A percentile compares a stretch with the other conserved stretches of the same genome.
Conservation (phyloP, 2,797 vertebrate genomes). For the Mallotus villosus region DNA sequence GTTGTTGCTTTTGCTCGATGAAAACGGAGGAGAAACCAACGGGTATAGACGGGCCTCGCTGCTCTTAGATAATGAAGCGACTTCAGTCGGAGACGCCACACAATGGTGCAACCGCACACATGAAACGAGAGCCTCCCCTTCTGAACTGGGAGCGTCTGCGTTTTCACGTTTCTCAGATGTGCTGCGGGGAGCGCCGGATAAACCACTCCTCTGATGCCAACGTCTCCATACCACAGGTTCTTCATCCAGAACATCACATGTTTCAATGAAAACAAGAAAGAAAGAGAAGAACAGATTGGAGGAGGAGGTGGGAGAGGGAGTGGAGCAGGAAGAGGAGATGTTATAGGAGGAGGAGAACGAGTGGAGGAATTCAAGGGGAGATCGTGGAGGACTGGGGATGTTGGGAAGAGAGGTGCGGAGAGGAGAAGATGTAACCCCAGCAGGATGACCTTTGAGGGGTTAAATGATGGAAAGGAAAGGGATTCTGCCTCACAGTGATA, state of each 20-base stretch:
- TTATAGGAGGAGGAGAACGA: constrained; percentile 25
- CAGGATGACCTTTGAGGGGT: no score
- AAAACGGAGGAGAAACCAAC: no score
- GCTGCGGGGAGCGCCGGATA: not conserved
- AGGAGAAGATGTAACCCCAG: no score
- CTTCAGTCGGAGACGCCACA: constrained; percentile 14
- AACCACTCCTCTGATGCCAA: not conserved
- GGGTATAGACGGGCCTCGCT: not conserved
- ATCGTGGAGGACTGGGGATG: no score
- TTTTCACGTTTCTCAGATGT: not conserved
- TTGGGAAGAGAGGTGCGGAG: no score
- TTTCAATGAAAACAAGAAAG: not conserved
- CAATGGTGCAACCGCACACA: constrained; percentile 13
- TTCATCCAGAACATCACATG: not conserved
- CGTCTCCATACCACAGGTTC: not conserved
- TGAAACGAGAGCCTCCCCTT: not conserved
- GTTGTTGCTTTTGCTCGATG: constrained; percentile 1
- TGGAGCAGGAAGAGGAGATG: not conserved
- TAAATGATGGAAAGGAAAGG: no score
- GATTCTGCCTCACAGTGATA: no score
- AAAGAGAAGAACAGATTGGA: constrained; percentile 1
- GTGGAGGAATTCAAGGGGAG: constrained; percentile 9
- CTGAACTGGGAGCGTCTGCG: not conserved
- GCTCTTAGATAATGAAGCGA: not conserved
- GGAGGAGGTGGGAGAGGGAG: not conserved